A percentile compares a stretch with the other conserved stretches of the same genome.
phyloP scores from a whole-genome alignment of 2,888 invertebrate species.

The Apeira syringaria region DNA sequence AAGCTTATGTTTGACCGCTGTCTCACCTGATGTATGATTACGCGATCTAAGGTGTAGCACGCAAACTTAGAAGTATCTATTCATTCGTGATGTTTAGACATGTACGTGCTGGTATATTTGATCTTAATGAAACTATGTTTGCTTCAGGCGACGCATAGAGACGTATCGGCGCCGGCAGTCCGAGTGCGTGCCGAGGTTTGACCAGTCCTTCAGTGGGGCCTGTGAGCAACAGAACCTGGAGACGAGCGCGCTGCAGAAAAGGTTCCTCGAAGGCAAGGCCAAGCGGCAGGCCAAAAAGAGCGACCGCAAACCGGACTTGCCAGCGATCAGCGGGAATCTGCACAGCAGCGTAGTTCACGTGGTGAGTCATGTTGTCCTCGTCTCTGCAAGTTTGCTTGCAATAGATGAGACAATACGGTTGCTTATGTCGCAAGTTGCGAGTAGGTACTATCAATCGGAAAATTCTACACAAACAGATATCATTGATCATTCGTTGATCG shows the following conservation, averaged over 20 bases:
- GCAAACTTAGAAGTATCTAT: no score
- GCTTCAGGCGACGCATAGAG: slow-evolving; percentile 91
- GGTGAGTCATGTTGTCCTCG: slow-evolving; percentile 69
- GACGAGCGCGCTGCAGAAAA: slow-evolving; percentile 93
- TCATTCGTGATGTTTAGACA: no score
- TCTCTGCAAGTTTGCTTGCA: no score
- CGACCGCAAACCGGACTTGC: slow-evolving; percentile 76
- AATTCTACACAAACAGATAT: slow-evolving; percentile 15
- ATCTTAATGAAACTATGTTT: slow-evolving; percentile 23
- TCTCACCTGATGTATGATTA: no score
- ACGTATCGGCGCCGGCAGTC: slow-evolving; percentile 93
- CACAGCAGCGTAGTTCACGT: slow-evolving; percentile 89
- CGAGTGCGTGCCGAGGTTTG: slow-evolving; percentile 94
- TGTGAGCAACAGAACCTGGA: slow-evolving; percentile 96
- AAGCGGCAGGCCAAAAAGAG: slow-evolving; percentile 95
- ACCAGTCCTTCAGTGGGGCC: slow-evolving; percentile 92
- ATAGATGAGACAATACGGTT: neutral
- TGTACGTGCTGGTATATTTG: no score
- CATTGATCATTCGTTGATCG: slow-evolving; percentile 17
- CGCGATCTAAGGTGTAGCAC: no score
- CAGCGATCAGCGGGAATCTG: slow-evolving; percentile 78
- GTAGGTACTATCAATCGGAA: slow-evolving; percentile 6
- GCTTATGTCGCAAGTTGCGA: neutral
- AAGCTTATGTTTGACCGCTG: no score
- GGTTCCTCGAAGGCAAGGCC: slow-evolving; percentile 95